A percentile compares a stretch with the other conserved stretches of the same genome.
Conservation (phyloP, 2,113 vertebrate species). For the Bubo bubo region DNA sequence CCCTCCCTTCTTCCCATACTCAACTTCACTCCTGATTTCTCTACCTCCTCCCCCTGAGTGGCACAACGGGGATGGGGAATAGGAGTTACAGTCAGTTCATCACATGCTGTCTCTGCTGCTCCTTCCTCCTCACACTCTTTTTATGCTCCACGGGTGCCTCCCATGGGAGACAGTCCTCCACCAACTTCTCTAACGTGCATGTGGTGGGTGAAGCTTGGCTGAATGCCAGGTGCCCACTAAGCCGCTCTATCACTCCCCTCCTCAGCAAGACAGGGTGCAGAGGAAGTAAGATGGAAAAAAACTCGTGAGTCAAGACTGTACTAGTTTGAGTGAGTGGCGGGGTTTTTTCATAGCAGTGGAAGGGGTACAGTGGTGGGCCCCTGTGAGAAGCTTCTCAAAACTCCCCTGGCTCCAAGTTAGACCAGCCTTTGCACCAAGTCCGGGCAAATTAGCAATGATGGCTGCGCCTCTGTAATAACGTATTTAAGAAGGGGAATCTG, state of each 20-base stretch:
- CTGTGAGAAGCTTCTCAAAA: too few species aligned
- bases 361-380: too few species aligned
- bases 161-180: neutral
- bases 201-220: neutral
- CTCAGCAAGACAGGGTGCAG: neutral
- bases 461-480: too few species aligned
- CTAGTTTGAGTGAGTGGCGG: too few species aligned
- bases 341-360: too few species aligned
- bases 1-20: neutral
- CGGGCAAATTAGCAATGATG: too few species aligned
- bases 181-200: rapidly evolving
- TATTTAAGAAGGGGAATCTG: too few species aligned
- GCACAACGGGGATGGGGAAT: rapidly evolving
- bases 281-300: neutral
- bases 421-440: too few species aligned
- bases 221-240: neutral
- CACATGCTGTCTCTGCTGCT: rapidly evolving
- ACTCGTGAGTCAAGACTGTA: neutral
- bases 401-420: too few species aligned
- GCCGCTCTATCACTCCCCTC: neutral
- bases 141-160: neutral
- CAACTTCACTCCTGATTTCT: neutral
- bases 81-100: rapidly evolving
- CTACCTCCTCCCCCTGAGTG: rapidly evolving
- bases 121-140: neutral